Base-by-base conservation (phyloP, 2,113 vertebrate genomes). In the Sylvietta virens region DNA sequence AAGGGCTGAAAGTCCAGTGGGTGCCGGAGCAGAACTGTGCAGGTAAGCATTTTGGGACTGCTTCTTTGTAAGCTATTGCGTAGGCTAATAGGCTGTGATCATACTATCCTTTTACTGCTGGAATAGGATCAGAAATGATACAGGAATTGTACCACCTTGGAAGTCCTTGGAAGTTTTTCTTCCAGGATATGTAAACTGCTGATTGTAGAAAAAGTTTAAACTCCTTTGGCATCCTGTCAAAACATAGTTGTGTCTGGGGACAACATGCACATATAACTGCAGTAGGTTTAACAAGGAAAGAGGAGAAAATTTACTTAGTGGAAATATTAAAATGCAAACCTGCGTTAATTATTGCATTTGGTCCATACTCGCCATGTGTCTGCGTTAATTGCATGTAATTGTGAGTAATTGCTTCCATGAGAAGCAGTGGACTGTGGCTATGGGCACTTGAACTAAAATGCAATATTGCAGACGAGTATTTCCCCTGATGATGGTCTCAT, bases 1-100 rank as follows among this genome's bases (percentile, higher is more conserved):
- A 99, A 86, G 99, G 99, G 5, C 50, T 98, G 5, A 97, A 96
- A 15, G 98, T 99, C 58, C 98, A 97, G 48, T 99, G 99, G 99
- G 98, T 97, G 58, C 98, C 99, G 0, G 98, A 99, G 95, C 97
- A 98, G 60, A 98, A 92, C 88, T 99, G 99, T 79, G 98, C 99
- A 96, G 99, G 99, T 99, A 97, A 98, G 98, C 3, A 3, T 35
- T 45, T 37, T 35, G n/a, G 10, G 6, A 30, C 8, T 37, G 42
- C 30, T 71, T 79, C n/a, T 54, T 64, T 51, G 18, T 37, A 65
- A 71, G 22, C 9, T 14, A 11, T 22, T 54, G 17, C 21, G 7
- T 12, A 50, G 21, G 6, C 37, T 86, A 31, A 48, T 23, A 39
- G 28, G 18, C 72, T 58, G 10, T 28, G 44, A 3, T 58, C 16